These are phyloP conservation scores for Gila orcuttii DNA, from an alignment of 2,113 vertebrate genomes.

Conservation along the genomic window DNA sequence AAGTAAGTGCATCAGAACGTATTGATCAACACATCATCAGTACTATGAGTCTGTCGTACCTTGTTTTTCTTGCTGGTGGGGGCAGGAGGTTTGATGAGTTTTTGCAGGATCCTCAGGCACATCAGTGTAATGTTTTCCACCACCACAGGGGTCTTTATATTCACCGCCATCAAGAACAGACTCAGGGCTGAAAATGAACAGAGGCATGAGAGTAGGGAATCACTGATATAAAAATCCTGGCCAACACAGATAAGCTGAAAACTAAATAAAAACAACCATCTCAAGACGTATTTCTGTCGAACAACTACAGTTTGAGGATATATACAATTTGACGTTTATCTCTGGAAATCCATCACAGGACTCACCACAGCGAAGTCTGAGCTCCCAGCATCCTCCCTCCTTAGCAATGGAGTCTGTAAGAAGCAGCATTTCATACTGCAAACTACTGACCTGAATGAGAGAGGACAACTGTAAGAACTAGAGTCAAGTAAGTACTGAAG, in stretches of 20 bases:
- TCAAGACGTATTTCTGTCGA: not conserved
- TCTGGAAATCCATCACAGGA: not conserved
- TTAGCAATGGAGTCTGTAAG: constrained; percentile 97
- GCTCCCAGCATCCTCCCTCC: constrained; percentile 97
- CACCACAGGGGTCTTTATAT: constrained; percentile 98
- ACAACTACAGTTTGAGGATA: not conserved
- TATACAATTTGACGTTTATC: not conserved
- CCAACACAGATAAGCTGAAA: not conserved
- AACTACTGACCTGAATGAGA: constrained; percentile 89
- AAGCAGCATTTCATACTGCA: constrained; percentile 97
- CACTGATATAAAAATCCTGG: not conserved
- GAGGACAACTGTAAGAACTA: not conserved
- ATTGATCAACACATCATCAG: not conserved
- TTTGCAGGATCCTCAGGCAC: constrained; percentile 97
- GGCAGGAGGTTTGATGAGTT: constrained; percentile 94
- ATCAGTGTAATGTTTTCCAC: constrained; percentile 98
- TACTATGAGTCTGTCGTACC: constrained; percentile 69
- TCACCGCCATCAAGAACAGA: constrained; percentile 97
- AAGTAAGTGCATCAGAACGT: not conserved
- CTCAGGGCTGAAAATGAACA: constrained; percentile 82
- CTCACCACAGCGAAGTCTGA: constrained; percentile 94
- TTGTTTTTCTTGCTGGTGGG: constrained; percentile 99
- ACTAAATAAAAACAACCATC: not conserved
- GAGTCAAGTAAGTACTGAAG: not conserved
- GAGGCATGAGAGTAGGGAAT: not conserved